phyloP scores from a whole-genome alignment of 2,888 invertebrate species.

The Leptopilina myrica region DNA sequence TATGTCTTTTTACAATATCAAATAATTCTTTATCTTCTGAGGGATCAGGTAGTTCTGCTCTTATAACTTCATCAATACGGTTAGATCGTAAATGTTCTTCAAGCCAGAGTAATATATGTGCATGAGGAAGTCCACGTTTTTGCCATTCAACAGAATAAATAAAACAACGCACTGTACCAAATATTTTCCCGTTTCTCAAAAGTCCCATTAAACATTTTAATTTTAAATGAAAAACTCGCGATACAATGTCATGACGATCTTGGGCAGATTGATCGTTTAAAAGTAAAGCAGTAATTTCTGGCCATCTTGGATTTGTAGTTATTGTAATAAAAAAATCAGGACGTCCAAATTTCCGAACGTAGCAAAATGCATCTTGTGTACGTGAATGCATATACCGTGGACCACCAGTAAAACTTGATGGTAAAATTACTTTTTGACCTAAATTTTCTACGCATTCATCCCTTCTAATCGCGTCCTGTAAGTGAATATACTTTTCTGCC shows the following conservation, averaged over 20 bases:
- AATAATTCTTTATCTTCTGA: constrained; percentile 62
- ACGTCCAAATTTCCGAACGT: constrained; percentile 70
- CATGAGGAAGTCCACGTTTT: neutral
- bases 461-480: no score
- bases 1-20: constrained; percentile 52
- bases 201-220: neutral
- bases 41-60: constrained; percentile 69
- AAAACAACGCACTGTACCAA: neutral
- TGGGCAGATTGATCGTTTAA: neutral
- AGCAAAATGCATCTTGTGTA: constrained; percentile 68
- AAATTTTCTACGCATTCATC: no score
- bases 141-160: neutral
- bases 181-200: neutral
- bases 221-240: neutral
- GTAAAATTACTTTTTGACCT: no score
- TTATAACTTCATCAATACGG: constrained; percentile 66
- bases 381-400: no score
- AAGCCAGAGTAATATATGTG: constrained; percentile 39
- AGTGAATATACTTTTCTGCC: no score
- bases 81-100: constrained; percentile 51
- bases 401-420: no score
- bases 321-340: no score
- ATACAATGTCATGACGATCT: neutral
- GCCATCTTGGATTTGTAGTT: constrained; percentile 66
- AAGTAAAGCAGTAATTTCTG: constrained; percentile 48